Evolutionary conservation across 2,113 vertebrate genomes (phyloP).

Genomic region (Nematolebias whitei): DNA sequence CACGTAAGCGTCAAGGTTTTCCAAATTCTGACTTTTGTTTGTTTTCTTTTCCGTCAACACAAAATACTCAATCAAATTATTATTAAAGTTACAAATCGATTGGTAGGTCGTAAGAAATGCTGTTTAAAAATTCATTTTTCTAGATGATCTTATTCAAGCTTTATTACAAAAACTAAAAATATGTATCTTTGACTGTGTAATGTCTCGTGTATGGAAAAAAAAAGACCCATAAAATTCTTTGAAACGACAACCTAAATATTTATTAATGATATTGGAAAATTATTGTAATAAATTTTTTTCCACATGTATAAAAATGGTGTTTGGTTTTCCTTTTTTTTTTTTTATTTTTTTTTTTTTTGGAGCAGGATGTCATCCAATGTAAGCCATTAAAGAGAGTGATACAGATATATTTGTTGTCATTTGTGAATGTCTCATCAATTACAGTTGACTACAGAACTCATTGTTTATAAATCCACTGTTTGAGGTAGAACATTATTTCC

Average conservation of each 20-base stretch:
- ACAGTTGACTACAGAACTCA: not conserved
- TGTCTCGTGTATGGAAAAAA: conserved; percentile 79
- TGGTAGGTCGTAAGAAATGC: conserved; percentile 79
- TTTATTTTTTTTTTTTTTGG: not conserved
- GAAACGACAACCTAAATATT: conserved; percentile 83
- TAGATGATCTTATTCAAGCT: conserved; percentile 78
- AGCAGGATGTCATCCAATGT: not conserved
- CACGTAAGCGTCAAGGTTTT: conserved; percentile 70
- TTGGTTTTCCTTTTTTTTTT: not conserved
- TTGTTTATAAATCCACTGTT: not conserved
- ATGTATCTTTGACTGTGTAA: conserved; percentile 78
- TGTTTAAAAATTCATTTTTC: conserved; percentile 78
- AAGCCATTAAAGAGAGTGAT: not conserved
- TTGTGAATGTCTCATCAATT: not conserved
- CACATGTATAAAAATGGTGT: conserved; percentile 54
- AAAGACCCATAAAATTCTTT: conserved; percentile 78
- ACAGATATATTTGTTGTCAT: too few relatives aligned
- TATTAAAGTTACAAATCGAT: conserved; percentile 70
- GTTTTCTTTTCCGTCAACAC: conserved; percentile 62
- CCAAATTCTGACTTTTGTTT: conserved; percentile 60
- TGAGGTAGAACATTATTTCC: too few relatives aligned
- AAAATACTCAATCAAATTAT: conserved; percentile 67
- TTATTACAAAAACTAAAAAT: conserved; percentile 79
- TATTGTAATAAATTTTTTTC: conserved; percentile 75
- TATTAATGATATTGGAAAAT: conserved; percentile 79